Evolutionary conservation across 2,888 invertebrate genomes (phyloP).

Genomic region (Drosophila fulvimacula): DNA sequence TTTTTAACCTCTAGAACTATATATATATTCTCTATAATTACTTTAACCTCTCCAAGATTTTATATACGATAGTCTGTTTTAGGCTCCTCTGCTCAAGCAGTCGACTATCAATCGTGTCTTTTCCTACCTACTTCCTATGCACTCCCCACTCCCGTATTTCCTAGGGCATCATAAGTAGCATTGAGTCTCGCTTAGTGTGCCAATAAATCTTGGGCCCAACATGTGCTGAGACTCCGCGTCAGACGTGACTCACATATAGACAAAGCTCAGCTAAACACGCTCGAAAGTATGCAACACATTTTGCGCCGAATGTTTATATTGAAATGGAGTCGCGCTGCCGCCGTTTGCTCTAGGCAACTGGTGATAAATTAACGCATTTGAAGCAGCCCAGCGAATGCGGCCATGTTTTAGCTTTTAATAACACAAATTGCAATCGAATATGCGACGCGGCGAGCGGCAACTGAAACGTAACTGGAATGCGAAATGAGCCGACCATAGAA

Average conservation of each 20-base stretch:
- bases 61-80: background rate
- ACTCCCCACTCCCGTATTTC: background rate
- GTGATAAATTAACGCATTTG: constrained; percentile 73
- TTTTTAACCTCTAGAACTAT: background rate
- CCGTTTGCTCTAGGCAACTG: constrained; percentile 5
- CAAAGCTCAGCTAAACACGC: constrained; percentile 18
- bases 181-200: constrained; percentile 61
- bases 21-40: background rate
- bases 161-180: constrained; percentile 26
- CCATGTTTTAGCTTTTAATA: constrained; percentile 68
- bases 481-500: constrained; percentile 48
- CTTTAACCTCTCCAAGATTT: no score
- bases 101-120: background rate
- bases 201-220: constrained; percentile 71
- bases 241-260: constrained; percentile 69
- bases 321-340: constrained; percentile 16
- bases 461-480: constrained; percentile 58
- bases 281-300: constrained; percentile 36
- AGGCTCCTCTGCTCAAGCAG: no score
- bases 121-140: background rate
- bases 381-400: constrained; percentile 29
- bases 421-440: constrained; percentile 78
- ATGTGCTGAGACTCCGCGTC: constrained; percentile 64
- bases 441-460: constrained; percentile 26
- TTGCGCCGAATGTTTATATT: constrained; percentile 16